Evolutionary conservation across 2,888 invertebrate genomes (phyloP).

Genomic region (Meghimatium bilineatum): DNA sequence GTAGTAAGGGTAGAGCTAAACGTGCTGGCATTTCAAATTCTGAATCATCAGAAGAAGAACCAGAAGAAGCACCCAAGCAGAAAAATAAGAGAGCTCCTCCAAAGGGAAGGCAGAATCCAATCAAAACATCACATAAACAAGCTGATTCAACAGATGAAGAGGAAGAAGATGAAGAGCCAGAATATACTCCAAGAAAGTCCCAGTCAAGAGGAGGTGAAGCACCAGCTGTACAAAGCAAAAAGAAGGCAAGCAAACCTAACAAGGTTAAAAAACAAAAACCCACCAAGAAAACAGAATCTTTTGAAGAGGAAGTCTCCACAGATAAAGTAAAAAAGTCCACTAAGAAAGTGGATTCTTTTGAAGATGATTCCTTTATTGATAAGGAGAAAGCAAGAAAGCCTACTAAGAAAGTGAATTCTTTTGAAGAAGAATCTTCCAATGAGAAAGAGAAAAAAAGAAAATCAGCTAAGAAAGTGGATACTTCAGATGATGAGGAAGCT

Average conservation of each 20-base stretch:
- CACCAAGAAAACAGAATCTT: not conserved
- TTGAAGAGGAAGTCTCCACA: not conserved
- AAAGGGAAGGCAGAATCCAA: not conserved
- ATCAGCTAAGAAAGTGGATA: constrained; percentile 6
- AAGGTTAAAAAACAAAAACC: constrained; percentile 1
- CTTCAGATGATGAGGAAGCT: not conserved
- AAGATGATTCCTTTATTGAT: not conserved
- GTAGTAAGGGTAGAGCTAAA: constrained; percentile 10
- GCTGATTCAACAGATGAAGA: constrained; percentile 28
- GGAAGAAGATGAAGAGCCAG: constrained; percentile 31
- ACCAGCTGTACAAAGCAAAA: constrained; percentile 13
- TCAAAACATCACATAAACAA: not conserved
- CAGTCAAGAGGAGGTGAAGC: constrained; percentile 41
- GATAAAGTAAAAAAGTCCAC: not conserved
- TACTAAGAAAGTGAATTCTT: not conserved
- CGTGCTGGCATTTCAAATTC: not conserved
- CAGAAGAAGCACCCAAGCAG: not conserved
- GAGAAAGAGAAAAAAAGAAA: not conserved
- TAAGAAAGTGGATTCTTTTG: not conserved
- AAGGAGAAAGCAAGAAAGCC: not conserved
- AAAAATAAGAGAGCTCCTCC: constrained; percentile 9
- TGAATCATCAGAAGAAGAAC: constrained; percentile 10
- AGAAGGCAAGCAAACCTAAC: constrained; percentile 21
- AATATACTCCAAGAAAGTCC: constrained; percentile 46
- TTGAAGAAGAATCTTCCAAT: not conserved